These are phyloP conservation scores for Oenanthe melanoleuca DNA, from an alignment of 2,113 vertebrate species.

Conservation along the genomic window DNA sequence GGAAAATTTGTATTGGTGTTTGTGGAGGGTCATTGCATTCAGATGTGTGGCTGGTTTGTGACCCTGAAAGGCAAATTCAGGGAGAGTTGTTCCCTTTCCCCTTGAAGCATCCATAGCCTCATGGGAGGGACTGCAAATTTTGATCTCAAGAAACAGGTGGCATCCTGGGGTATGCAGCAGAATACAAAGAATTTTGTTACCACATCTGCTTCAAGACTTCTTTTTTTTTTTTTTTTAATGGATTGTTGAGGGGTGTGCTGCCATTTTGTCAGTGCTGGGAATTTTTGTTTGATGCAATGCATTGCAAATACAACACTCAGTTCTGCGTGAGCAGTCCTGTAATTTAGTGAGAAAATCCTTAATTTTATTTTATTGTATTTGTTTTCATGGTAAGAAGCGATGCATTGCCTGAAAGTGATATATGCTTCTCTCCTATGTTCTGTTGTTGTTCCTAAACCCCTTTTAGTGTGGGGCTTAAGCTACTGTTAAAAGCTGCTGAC, in stretches of 20 bases:
- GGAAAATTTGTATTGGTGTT: neutral
- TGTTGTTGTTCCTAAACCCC: neutral
- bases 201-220: neutral
- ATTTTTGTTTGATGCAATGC: neutral
- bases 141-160: neutral
- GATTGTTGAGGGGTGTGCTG: neutral
- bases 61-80: neutral
- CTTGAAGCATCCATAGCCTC: neutral
- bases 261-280: neutral
- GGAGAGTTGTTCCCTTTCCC: neutral
- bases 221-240: neutral
- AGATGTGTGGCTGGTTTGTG: neutral
- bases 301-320: accelerated
- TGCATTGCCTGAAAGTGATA: neutral
- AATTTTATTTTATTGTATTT: neutral
- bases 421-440: neutral
- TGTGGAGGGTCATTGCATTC: neutral
- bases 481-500: neutral
- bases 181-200: neutral
- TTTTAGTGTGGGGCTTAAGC: neutral
- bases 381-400: neutral
- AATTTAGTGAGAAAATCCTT: neutral
- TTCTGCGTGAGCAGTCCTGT: neutral
- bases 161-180: neutral
- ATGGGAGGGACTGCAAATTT: neutral